A percentile compares a stretch with the other conserved stretches of the same genome.
These are phyloP conservation scores for Pseudomyrmex gracilis DNA, from an alignment of 1,140 invertebrate species.

Conservation along the genomic window DNA sequence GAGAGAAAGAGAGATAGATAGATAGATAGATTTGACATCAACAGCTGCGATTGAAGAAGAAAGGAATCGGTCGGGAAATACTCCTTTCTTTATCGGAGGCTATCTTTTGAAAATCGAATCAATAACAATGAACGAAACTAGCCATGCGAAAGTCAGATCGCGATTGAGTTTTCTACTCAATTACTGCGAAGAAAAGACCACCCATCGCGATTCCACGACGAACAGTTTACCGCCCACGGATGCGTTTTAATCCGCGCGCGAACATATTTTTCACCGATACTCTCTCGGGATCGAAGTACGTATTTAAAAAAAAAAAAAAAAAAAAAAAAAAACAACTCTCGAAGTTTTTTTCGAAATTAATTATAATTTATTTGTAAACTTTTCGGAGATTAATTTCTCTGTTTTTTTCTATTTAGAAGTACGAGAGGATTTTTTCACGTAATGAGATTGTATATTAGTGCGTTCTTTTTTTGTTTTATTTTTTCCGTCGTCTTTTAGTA, in stretches of 20 bases:
- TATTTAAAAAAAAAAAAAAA: background rate
- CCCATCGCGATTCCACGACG: slow-evolving; percentile 69
- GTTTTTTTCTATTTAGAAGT: no score
- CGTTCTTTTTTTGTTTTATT: no score
- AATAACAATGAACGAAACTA: slow-evolving; percentile 72
- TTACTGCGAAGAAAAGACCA: slow-evolving; percentile 69
- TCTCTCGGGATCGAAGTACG: slow-evolving; percentile 1
- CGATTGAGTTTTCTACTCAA: slow-evolving; percentile 76
- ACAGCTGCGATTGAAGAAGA: slow-evolving; percentile 30
- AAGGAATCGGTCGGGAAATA: slow-evolving; percentile 31
- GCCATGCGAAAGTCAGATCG: slow-evolving; percentile 72
- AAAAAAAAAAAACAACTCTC: no score
- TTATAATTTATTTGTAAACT: no score
- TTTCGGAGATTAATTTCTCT: background rate
- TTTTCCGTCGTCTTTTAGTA: background rate
- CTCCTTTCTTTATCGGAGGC: slow-evolving; percentile 52
- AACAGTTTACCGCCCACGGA: slow-evolving; percentile 58
- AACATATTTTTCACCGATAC: background rate
- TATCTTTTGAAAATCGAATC: slow-evolving; percentile 70
- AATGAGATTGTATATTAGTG: no score
- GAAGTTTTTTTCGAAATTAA: no score
- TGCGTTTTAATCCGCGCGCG: slow-evolving; percentile 46
- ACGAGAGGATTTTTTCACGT: no score
- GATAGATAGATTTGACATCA: background rate
- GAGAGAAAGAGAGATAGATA: no score